Base-by-base conservation (phyloP, 2,113 vertebrate species). In the Crotalus horridus region DNA sequence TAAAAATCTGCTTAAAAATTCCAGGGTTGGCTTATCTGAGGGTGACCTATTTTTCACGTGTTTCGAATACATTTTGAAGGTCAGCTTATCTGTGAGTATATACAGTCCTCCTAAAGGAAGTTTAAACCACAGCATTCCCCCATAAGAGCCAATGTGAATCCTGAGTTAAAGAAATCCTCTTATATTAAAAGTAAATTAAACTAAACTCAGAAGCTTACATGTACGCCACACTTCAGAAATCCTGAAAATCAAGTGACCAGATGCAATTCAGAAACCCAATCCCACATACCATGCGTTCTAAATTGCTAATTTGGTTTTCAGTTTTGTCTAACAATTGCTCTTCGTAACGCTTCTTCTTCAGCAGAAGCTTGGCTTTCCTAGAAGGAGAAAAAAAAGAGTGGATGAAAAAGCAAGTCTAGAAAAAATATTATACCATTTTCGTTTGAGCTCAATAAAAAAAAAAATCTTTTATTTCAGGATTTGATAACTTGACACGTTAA, bases 271-370 rank as follows among this genome's bases (percentile, higher is more conserved):
- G 24, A 24, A 56, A 1, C 0, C 0, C 1, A 0, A 0, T 6
- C 74, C 1, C 0, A 0, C 98, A 96, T 93, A 99, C 99, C 99
- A 99, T 99, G 58, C 93, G 94, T 95, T 99, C 99, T 88, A 99
- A 93, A 97, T 99, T 99, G 95, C 98, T 98, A 97, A 99, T 98
- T 96, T 99, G 99, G 96, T 96, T 98, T 91, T 99, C 99, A 0
- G 99, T 99, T 96, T 98, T 98, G 54, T 99, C 98, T 88, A 99
- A 97, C 0, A 99, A 98, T 87, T 99, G 99, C 95, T 99, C 99
- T 94, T 98, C 98, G 95, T 98, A 99, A 5, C 98, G 98, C 87
- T 99, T 99, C 95, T 99, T 99, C 98, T 98, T 99, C 0, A 99
- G 98, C 94, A 99, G 95, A n/a, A 99, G 96, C 97, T 98, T 94